These are phyloP conservation scores for Protonemura montana DNA, from an alignment of 2,888 invertebrate species.

Conservation along the genomic window DNA sequence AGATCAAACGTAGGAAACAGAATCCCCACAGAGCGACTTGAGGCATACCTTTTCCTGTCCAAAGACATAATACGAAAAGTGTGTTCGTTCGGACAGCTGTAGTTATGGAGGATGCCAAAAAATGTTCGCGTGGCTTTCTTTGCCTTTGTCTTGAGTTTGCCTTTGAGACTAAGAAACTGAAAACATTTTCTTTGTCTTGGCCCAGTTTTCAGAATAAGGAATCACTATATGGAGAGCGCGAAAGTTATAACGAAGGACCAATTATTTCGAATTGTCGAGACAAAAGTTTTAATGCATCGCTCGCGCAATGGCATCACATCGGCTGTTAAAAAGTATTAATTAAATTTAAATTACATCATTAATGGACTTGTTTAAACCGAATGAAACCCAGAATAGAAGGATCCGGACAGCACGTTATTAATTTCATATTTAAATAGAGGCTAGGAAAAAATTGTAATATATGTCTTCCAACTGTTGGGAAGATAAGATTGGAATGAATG, in stretches of 20 bases:
- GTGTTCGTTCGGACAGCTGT: slow-evolving; percentile 16
- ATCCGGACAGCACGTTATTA: not conserved
- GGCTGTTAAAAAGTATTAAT: not conserved
- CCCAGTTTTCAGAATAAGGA: not conserved
- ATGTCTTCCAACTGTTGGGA: not conserved
- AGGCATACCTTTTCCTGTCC: slow-evolving; percentile 29
- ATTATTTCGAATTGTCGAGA: not conserved
- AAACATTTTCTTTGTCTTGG: not conserved
- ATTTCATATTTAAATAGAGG: not conserved
- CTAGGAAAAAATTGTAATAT: not conserved
- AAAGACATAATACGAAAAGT: slow-evolving; percentile 26
- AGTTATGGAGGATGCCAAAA: slow-evolving; percentile 22
- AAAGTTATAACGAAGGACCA: slow-evolving; percentile 7
- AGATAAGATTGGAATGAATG: slow-evolving; percentile 9
- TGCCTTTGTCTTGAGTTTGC: not conserved
- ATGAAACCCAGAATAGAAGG: not conserved
- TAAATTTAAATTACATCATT: not conserved
- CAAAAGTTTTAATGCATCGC: not conserved
- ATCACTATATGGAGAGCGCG: not conserved
- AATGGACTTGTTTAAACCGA: not conserved
- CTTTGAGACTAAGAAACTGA: not conserved
- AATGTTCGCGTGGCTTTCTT: not conserved
- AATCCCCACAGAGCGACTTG: slow-evolving; percentile 23
- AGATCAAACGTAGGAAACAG: slow-evolving; percentile 31
- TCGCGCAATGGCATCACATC: not conserved